Base-by-base conservation (phyloP, 2,113 vertebrate species). In the Eupsittula cactorum region DNA sequence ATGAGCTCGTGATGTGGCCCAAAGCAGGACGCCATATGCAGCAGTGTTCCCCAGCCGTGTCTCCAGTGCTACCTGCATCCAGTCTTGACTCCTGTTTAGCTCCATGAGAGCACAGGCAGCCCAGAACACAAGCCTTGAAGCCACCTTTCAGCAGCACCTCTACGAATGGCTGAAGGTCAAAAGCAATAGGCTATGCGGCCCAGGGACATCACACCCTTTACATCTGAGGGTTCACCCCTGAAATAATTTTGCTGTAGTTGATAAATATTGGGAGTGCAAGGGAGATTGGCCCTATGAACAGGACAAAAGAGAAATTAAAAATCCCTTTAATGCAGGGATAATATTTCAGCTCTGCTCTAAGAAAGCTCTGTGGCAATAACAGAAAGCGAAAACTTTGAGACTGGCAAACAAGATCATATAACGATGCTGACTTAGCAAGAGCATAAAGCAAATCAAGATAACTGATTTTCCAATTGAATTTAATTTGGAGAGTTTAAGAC, bases 391-490 rank as follows among this genome's bases (percentile, higher is more conserved):
- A 95, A 53, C 29, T 87, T 62, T 69, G 59, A 65, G 90, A 28
- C 49, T 47, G 50, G 74, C 92, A 96, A 96, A 94, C 65, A 41
- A 92, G 90, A 59, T 82, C 90, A 81, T 25, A 31, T 83, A 97
- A 91, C 0, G 39, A 76, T 93, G 91, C 93, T 97, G 95, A 96
- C 44, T 27, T 79, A 90, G 90, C 95, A 96, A 11, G 75, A 91
- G 89, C 82, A 81, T 80, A 88, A 96, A 96, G 77, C 81, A 96
- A 88, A 92, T 39, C 86, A 90, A 79, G n/a, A 91, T 49, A 96
- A 94, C 91, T 63, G 93, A 92, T 96, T 96, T 97, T 96, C 94
- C 96, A 93, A 96, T 93, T 88, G 75, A 86, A 63, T 95, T 94
- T 92, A 35, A 95, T 96, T 96, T 77, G 59, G 47, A 85, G 76